Percentiles rank a stretch among this genome's conserved stretches.
Evolutionary conservation across 2,888 invertebrate species (phyloP).

Genomic region (Sinhomidia bicolor): DNA sequence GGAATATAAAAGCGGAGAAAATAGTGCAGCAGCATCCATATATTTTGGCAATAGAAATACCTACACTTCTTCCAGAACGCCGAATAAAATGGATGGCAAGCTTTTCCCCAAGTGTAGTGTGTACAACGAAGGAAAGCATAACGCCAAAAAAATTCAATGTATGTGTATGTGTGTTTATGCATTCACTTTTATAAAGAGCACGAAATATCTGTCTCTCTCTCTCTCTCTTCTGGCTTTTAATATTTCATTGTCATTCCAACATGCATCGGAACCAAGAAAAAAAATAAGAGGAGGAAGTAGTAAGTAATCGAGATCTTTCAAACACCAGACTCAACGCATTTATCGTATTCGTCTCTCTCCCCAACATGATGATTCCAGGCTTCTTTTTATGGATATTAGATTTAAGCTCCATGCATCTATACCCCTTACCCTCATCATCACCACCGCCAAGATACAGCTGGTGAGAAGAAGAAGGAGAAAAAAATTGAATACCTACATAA

Average conservation of each 20-base stretch:
- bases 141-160: not conserved
- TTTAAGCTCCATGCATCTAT: constrained; percentile 41
- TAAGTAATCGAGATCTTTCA: constrained; percentile 68
- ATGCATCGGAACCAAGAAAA: constrained; percentile 58
- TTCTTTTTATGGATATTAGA: constrained; percentile 57
- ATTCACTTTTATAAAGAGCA: constrained; percentile 16
- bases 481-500: constrained; percentile 1
- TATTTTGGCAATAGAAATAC: not conserved
- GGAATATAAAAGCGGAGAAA: constrained; percentile 3
- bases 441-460: too few species aligned
- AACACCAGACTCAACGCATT: constrained; percentile 43
- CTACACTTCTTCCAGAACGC: not conserved
- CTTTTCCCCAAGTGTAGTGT: constrained; percentile 46
- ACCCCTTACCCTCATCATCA: not conserved
- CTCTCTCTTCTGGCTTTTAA: constrained; percentile 63
- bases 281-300: constrained; percentile 27
- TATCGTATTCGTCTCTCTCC: not conserved
- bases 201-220: constrained; percentile 29
- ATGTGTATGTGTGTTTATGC: not conserved
- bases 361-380: constrained; percentile 13
- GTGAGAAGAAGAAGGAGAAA: not conserved
- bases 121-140: not conserved
- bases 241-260: constrained; percentile 73
- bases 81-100: constrained; percentile 39
- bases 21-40: constrained; percentile 5